These are phyloP conservation scores for Drepana falcataria DNA, from an alignment of 2,888 invertebrate species.

Conservation along the genomic window DNA sequence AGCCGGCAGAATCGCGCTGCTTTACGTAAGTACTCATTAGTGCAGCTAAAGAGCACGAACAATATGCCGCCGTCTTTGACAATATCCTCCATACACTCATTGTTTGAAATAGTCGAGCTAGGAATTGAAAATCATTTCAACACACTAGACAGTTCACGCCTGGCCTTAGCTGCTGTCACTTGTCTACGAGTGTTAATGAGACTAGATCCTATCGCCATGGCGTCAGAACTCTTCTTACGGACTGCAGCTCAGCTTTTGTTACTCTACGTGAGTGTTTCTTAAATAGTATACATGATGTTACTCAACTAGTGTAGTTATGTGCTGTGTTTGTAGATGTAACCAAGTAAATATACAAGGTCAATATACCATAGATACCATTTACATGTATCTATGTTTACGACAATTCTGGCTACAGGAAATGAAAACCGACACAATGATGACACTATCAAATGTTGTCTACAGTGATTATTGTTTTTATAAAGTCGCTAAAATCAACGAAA, in stretches of 20 bases:
- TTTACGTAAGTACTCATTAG: slow-evolving; percentile 36
- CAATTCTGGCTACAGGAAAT: background rate
- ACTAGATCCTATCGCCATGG: slow-evolving; percentile 5
- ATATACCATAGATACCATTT: no score
- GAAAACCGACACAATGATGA: background rate
- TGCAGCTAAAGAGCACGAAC: slow-evolving; percentile 1
- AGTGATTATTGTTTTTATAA: background rate
- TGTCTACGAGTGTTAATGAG: background rate
- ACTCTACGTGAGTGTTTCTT: slow-evolving; percentile 30
- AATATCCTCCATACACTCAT: background rate
- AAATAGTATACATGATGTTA: background rate
- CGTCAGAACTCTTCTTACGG: slow-evolving; percentile 26
- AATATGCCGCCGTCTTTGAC: background rate
- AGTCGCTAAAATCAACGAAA: background rate
- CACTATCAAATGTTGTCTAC: slow-evolving; percentile 3
- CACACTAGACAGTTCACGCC: slow-evolving; percentile 14
- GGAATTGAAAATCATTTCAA: background rate
- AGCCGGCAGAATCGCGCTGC: slow-evolving; percentile 32
- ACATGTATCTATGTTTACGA: no score
- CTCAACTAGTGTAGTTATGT: no score
- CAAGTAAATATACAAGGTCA: no score
- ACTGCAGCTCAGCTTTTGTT: slow-evolving; percentile 27
- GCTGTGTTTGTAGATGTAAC: no score
- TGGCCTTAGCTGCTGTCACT: slow-evolving; percentile 8
- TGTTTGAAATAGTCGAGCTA: background rate